Evolutionary conservation across 2,888 invertebrate species (phyloP).

Genomic region (Hydrotaea cyrtoneurina): DNA sequence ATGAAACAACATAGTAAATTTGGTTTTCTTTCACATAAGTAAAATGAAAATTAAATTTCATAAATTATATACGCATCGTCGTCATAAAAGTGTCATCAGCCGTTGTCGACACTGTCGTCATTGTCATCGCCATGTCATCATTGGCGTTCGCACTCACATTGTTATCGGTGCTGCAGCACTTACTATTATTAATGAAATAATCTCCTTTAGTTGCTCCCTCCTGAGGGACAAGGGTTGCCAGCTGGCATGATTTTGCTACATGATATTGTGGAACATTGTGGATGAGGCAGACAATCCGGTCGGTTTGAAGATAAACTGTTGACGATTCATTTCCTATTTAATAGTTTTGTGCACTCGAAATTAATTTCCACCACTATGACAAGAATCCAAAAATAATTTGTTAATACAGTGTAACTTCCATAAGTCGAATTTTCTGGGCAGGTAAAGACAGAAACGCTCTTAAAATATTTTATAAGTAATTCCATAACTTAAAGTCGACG

Average conservation of each 20-base stretch:
- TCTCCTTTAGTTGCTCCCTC: conserved; percentile 9
- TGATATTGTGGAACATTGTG: too few species aligned
- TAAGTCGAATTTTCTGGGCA: too few species aligned
- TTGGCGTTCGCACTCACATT: neutral
- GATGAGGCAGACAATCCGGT: too few species aligned
- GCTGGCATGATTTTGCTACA: neutral
- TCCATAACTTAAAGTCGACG: too few species aligned
- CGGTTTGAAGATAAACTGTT: too few species aligned
- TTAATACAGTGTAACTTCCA: too few species aligned
- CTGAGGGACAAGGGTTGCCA: conserved; percentile 12
- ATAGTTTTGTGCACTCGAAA: too few species aligned
- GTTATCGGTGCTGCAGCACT: conserved; percentile 26
- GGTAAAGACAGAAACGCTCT: too few species aligned
- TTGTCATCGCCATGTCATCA: conserved; percentile 6
- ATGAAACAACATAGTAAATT: neutral
- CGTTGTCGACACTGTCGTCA: conserved; percentile 1
- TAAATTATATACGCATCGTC: conserved; percentile 1
- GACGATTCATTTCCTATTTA: too few species aligned
- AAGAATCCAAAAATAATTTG: too few species aligned
- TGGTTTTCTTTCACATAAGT: conserved; percentile 12
- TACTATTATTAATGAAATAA: conserved; percentile 56
- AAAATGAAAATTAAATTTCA: conserved; percentile 5
- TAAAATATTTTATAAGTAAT: too few species aligned
- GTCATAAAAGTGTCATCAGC: conserved; percentile 7
- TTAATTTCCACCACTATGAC: too few species aligned